Conservation (phyloP, 2,888 invertebrate genomes). For the Molorchus minor region DNA sequence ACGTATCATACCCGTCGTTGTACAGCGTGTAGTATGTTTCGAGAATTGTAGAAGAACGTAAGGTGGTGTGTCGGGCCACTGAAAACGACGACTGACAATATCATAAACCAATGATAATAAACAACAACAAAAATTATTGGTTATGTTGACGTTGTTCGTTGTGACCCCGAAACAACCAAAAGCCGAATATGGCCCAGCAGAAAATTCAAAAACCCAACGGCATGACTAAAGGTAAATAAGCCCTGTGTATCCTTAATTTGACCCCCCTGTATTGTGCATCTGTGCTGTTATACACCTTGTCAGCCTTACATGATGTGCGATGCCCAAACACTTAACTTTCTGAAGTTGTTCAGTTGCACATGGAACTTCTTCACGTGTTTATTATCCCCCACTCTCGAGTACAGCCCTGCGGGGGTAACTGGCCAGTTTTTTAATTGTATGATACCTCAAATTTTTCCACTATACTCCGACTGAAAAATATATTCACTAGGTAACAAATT, state of each 20-base stretch:
- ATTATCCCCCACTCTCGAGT: constrained; percentile 11
- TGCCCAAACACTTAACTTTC: not conserved
- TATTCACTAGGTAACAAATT: too few relatives aligned
- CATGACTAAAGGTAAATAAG: constrained; percentile 35
- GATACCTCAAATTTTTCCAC: too few relatives aligned
- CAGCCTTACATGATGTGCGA: constrained; percentile 2
- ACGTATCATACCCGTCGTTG: constrained; percentile 55
- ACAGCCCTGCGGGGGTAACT: constrained; percentile 1
- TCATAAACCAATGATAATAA: constrained; percentile 51
- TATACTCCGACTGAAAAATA: too few relatives aligned
- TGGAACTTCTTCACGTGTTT: constrained; percentile 20
- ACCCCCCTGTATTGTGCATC: constrained; percentile 1
- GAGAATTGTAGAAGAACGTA: constrained; percentile 53
- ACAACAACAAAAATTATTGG: constrained; percentile 40
- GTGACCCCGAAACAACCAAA: constrained; percentile 46
- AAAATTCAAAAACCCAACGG: constrained; percentile 26
- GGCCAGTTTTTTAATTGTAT: too few relatives aligned
- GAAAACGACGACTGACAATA: constrained; percentile 53
- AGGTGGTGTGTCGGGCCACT: constrained; percentile 49
- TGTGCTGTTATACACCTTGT: constrained; percentile 1
- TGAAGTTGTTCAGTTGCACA: constrained; percentile 7
- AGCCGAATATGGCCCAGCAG: constrained; percentile 19
- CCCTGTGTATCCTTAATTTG: not conserved
- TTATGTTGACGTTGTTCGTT: constrained; percentile 49
- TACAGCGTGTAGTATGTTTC: constrained; percentile 57